A percentile compares a stretch with the other conserved stretches of the same genome.
phyloP scores from a whole-genome alignment of 2,888 invertebrate species.

The Drosophila pegasa region DNA sequence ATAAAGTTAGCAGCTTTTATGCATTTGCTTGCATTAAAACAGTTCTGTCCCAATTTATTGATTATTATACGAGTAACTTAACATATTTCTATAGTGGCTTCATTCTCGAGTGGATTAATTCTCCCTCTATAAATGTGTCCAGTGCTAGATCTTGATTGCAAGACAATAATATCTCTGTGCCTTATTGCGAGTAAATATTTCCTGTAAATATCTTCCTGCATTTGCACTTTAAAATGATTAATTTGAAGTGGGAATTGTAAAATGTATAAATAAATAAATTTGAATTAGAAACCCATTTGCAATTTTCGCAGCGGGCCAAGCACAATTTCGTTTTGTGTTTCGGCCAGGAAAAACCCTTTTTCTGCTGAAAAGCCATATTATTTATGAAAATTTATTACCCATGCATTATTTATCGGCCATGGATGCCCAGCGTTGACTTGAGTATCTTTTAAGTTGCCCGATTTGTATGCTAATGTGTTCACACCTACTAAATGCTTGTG shows the following conservation, averaged over 20 bases:
- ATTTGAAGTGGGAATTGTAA: not conserved
- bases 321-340: not conserved
- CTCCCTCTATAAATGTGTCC: too few relatives aligned
- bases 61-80: too few relatives aligned
- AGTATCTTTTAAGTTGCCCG: conserved; percentile 59
- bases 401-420: conserved; percentile 52
- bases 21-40: too few relatives aligned
- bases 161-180: too few relatives aligned
- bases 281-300: conserved; percentile 2
- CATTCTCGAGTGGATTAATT: too few relatives aligned
- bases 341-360: conserved; percentile 11
- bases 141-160: too few relatives aligned
- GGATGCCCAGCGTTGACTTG: conserved; percentile 32
- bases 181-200: too few relatives aligned
- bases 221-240: not conserved
- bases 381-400: conserved; percentile 52
- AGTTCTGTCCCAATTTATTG: too few relatives aligned
- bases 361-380: conserved; percentile 22
- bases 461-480: conserved; percentile 52
- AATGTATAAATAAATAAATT: not conserved
- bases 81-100: too few relatives aligned
- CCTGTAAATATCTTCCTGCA: too few relatives aligned
- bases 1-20: too few relatives aligned
- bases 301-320: not conserved
- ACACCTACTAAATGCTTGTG: conserved; percentile 12